Base-by-base conservation (phyloP, 2,113 vertebrate genomes). In the Halichoeres trimaculatus region DNA sequence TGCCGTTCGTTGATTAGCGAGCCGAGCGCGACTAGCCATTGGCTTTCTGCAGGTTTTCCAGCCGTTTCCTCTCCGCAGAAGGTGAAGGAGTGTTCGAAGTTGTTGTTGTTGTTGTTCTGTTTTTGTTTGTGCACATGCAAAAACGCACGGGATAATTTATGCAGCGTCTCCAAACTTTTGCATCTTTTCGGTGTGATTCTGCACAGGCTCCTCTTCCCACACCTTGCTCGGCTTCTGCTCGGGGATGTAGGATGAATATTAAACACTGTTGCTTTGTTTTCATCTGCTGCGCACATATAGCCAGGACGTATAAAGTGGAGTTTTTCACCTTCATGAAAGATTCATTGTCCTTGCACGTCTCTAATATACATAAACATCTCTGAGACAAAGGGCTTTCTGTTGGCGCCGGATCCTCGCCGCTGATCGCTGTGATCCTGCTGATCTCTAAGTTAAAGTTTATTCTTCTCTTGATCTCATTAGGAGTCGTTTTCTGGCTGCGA, bases 1-100 rank as follows among this genome's bases (percentile, higher is more conserved):
- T 94, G 91, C 89, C 90, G 90, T 90, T 89, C 91, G 88, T 90
- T 93, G 91, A 92, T 93, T 93, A 94, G 91, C 84, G 82, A 84
- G 88, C 88, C 59, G 76, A 30, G 86, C 62, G 74, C 75, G 81
- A 88, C 86, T 93, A 87, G 92, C 94, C 94, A 91, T 87, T 94
- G 89, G 90, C 85, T 91, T 93, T 85, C 75, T 78, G 26, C 89
- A 90, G 90, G 84, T 90, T 88, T 88, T 73, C 70, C 56, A 74
- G 81, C 84, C 24, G 22, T 77, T 85, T 84, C 78, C 66, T 48
- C 85, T 84, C 74, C 76, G 77, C 62, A 68, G 60, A 53, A 83
- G 67, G 67, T 73, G 77, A 78, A 75, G 56, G 55, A 67, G 68
- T 20, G 67, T 11, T 78, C 40, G 8, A 23, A 45, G 57, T 63